Conservation (phyloP, 2,113 vertebrate genomes). For the Nibea coibor region DNA sequence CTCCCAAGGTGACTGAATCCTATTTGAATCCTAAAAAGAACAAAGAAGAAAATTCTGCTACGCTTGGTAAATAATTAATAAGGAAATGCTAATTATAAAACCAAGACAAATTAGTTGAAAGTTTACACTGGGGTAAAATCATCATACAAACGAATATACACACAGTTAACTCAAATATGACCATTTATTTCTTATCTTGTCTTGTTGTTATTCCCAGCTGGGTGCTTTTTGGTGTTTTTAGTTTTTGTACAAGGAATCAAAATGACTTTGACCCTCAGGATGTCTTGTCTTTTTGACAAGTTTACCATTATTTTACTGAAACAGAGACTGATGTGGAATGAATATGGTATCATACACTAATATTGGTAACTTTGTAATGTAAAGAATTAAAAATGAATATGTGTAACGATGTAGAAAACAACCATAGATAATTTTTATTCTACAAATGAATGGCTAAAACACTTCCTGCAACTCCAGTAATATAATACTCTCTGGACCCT, state of each 20-base stretch:
- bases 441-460: conserved; percentile 15
- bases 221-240: neutral
- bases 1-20: conserved; percentile 59
- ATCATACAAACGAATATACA: conserved; percentile 12
- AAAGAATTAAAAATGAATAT: neutral
- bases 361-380: neutral
- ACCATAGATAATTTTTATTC: neutral
- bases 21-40: conserved; percentile 66
- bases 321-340: neutral
- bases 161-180: conserved; percentile 12
- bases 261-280: neutral
- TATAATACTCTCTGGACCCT: conserved; percentile 21
- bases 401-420: neutral
- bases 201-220: conserved; percentile 12
- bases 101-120: conserved; percentile 49
- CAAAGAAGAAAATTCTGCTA: conserved; percentile 49
- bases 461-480: conserved; percentile 19
- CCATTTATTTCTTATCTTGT: conserved; percentile 14
- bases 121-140: conserved; percentile 56
- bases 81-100: conserved; percentile 62
- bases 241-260: conserved; percentile 3
- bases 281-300: neutral
- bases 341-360: neutral
- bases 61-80: conserved; percentile 68
- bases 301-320: neutral